Percentiles rank a stretch among this genome's conserved stretches.
phyloP scores from a whole-genome alignment of 2,797 vertebrate species.

The Alauda arvensis region DNA sequence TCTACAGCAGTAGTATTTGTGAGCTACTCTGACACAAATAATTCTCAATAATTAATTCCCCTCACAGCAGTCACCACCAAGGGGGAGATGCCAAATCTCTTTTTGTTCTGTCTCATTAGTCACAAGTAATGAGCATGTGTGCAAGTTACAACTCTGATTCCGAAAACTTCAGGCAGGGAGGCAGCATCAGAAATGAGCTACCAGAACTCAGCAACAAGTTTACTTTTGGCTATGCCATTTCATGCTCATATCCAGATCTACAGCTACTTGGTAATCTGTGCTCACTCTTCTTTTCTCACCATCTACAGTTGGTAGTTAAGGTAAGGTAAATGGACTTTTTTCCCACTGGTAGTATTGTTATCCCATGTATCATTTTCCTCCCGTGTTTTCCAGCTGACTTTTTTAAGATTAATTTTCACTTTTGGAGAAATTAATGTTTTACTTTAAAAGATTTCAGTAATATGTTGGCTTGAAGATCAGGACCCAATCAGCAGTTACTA shows the following conservation, averaged over 20 bases:
- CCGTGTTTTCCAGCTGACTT: not conserved
- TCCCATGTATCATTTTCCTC: not conserved
- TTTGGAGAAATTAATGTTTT: not conserved
- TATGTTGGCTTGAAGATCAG: not conserved
- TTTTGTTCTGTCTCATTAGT: not conserved
- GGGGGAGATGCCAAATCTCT: not conserved
- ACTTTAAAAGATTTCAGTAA: not conserved
- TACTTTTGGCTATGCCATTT: rapidly evolving
- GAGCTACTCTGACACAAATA: not conserved
- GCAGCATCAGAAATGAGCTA: not conserved
- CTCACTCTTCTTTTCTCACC: not conserved
- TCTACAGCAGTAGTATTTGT: not conserved
- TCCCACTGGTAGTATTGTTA: not conserved
- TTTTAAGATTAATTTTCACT: not conserved
- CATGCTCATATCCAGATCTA: not conserved
- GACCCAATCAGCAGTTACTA: not conserved
- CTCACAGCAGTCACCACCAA: not conserved
- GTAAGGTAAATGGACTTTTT: not conserved
- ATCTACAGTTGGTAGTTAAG: too few species aligned
- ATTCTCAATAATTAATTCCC: not conserved
- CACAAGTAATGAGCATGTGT: not conserved
- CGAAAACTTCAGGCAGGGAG: not conserved
- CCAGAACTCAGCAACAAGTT: not conserved
- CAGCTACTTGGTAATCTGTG: not conserved
- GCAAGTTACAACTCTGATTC: not conserved